Evolutionary conservation across 2,888 invertebrate genomes (phyloP).

Genomic region (Zygogramma bicolorata): DNA sequence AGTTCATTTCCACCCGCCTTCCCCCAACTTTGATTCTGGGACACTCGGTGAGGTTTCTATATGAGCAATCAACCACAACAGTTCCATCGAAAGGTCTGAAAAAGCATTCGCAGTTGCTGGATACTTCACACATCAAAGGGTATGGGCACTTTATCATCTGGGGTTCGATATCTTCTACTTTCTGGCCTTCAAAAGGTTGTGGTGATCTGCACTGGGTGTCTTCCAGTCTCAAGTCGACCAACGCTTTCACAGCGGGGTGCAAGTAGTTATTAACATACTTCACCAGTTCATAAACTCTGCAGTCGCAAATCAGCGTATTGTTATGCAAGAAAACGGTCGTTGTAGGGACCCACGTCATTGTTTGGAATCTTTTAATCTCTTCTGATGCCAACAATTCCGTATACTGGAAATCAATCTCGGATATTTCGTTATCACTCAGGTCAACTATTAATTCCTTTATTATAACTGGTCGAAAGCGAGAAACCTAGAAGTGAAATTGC

Average conservation of each 20-base stretch:
- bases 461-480: not conserved
- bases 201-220: slow-evolving; percentile 41
- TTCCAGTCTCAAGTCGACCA: slow-evolving; percentile 17
- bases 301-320: slow-evolving; percentile 76
- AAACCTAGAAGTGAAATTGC: slow-evolving; percentile 10
- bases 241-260: slow-evolving; percentile 50
- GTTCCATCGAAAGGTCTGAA: slow-evolving; percentile 67
- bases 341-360: not conserved
- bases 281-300: slow-evolving; percentile 69
- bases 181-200: not conserved
- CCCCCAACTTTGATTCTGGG: slow-evolving; percentile 59
- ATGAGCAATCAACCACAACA: slow-evolving; percentile 71
- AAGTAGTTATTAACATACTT: slow-evolving; percentile 68
- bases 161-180: slow-evolving; percentile 63
- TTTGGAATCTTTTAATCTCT: not conserved
- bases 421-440: slow-evolving; percentile 22
- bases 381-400: slow-evolving; percentile 7
- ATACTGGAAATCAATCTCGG: slow-evolving; percentile 3
- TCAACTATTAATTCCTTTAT: not conserved
- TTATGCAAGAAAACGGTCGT: slow-evolving; percentile 66
- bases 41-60: slow-evolving; percentile 65
- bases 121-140: slow-evolving; percentile 65
- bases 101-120: slow-evolving; percentile 69
- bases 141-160: slow-evolving; percentile 68
- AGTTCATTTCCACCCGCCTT: slow-evolving; percentile 49